Base-by-base conservation (phyloP, 2,888 invertebrate genomes). In the Xestia xanthographa region DNA sequence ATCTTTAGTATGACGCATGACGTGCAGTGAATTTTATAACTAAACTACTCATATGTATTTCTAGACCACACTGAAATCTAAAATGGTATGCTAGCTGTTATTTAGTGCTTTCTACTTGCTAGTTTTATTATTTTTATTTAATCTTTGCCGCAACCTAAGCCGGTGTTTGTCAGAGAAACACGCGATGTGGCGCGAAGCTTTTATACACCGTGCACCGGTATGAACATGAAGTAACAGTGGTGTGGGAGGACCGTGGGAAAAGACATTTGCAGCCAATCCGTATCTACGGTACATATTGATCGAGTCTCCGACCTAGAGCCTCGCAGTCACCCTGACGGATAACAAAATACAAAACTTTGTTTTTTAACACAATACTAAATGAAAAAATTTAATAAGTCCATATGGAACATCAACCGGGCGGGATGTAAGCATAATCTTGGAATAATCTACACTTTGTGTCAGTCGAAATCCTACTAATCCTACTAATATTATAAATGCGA, bases 191-290 rank as follows among this genome's bases (percentile, higher is more conserved):
- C 43, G 34, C 58, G 43, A 43, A 66, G n/a, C 53, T 53, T 45
- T 60, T 58, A 17, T 71, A 71, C 65, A 69, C 26, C 26, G 72
- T 71, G 71, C 65, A 69, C 26, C 26, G 72, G 74, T 68, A 66
- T 76, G 60, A 62, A 62, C 66, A 66, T 76, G 60, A 62, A 62
- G 50, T 34, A 58, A 50, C 41, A 22, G 62, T 68, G 56, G 68
- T 69, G 82, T 70, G 80, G 85, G 86, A 87, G 84, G 87, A 83
- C 70, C 90, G 89, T 94, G 94, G 87, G 94, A 94, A 91, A 81
- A 29, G 79, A 76, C 94, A 93, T 84, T 88, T 94, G 94, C 81
- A 85, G 72, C 93, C 94, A 92, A 93, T 93, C 91, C 88, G 78
- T 72, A 83, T 67, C 86, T 80, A 80, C 87, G 76, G 69, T 72